Evolutionary conservation across 2,113 vertebrate genomes (phyloP).

Genomic region (Hemiprocne comata): DNA sequence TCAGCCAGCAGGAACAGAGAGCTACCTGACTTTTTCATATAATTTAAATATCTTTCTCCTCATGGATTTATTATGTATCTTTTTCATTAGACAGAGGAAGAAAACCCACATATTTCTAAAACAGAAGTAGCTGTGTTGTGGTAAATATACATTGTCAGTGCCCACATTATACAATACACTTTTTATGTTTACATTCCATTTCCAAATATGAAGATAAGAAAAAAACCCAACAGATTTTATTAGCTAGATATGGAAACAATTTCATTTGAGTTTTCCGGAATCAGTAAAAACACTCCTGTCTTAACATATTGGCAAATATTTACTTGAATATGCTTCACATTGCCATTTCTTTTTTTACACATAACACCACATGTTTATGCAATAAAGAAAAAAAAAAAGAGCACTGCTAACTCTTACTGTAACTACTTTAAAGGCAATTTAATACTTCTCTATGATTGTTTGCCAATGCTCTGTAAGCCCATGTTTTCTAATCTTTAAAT

Average conservation of each 20-base stretch:
- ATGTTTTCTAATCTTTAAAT: background rate
- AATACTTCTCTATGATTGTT: background rate
- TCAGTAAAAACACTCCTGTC: background rate
- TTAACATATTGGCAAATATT: background rate
- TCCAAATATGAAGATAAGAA: background rate
- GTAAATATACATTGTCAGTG: background rate
- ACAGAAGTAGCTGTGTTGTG: background rate
- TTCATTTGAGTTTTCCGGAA: background rate
- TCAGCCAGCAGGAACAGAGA: background rate
- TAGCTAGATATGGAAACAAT: background rate
- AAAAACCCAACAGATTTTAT: background rate
- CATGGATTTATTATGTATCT: background rate
- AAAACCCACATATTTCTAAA: background rate
- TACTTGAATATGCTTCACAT: background rate
- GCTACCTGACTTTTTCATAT: background rate
- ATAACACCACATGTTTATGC: background rate
- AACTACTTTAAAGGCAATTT: constrained; percentile 2
- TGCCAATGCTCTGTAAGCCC: background rate
- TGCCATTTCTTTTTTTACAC: background rate
- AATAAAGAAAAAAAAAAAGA: background rate
- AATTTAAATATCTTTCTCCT: background rate
- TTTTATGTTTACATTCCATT: background rate
- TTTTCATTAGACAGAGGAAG: background rate
- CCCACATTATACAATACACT: background rate
- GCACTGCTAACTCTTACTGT: background rate